Evolutionary conservation across 1,140 invertebrate species (phyloP), one percentile per base, ranked within the genome.

Genomic region (Papilio polyxenes): DNA sequence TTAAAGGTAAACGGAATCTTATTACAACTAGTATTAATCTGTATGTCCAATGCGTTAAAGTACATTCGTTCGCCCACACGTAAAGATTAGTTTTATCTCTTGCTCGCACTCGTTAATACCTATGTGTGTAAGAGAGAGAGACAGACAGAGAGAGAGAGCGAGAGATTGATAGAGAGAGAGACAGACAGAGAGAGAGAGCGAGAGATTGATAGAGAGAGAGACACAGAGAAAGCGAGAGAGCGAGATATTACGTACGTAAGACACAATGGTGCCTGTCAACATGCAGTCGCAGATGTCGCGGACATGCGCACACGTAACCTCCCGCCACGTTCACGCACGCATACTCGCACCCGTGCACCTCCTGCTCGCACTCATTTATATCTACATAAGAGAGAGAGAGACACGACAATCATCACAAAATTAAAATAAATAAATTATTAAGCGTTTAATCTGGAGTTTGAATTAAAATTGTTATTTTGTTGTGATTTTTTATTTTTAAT

Each of bases 291-390:
- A 96, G 94, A 15, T 94, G 95, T 0, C 87, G 72, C 0, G 96
- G 96, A 91, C 96, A 96, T 44, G 91, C 88, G 85, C 96, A 96
- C 80, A 92, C 89, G 89, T 94, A 96, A 15, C 95, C 95, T 62
- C 96, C 96, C 69, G 92, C 91, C 51, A 92, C 95, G 91, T 96
- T 96, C 78, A 94, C 93, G 89, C 96, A 96, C 84, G 95, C 94
- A 87, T 95, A 95, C 87, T 96, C 95, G 89, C 96, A 96, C 69
- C 85, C 87, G 82, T 88, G 85, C 8, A 90, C 88, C 40, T 90
- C 88, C 79, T 93, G 88, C 49, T 82, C 59, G 85, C 96, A 96
- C 88, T 96, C 96, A 89, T 96, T 95, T n/a, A 96, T 88, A 89
- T 96, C 96, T 96, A 89, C 85, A 51, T 51, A 15, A 79, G 31